Evolutionary conservation across 2,113 vertebrate species (phyloP), one percentile per base, ranked within the genome.

Genomic region (Macquaria ambigua): DNA sequence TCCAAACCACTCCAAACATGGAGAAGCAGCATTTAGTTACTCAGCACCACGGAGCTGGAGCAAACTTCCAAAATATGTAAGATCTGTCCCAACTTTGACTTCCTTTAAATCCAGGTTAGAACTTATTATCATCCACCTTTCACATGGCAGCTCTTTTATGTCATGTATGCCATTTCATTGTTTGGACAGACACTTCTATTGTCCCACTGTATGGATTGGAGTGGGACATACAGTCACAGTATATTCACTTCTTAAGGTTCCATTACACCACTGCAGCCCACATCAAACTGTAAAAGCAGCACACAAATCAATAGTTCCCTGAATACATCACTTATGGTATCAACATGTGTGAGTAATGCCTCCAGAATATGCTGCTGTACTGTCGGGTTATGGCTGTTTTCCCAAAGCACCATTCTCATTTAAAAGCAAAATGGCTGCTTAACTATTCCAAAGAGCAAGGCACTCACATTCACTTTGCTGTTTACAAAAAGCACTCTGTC

Each of bases 371-470:
- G 53, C 74, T 14, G 15, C 55, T 28, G 15, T 77, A 16, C 81
- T 37, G 28, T 59, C 58, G 15, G 43, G 72, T 72, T 64, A 52
- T 46, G 48, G 71, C 72, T 25, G 66, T 79, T 72, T 74, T 74
- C 58, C 70, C 53, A 55, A 25, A 82, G 43, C 55, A 9, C 28
- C 12, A 15, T 37, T 81, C 66, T 72, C 37, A 50, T 81, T 78
- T 81, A 84, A 55, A 78, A 81, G 73, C 62, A 83, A 71, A 86
- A 72, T 37, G 58, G 62, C 80, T 83, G 48, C 41, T 84, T 79
- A 69, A 62, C 55, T 71, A 77, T 84, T 88, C 74, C 81, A 80
- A 48, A 71, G 66, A 79, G 69, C 61, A 43, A n/a, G 5, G n/a
- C 67, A 31, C 75, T 79, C 72, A 53, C 48, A 50, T 61, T 66